phyloP scores from a whole-genome alignment of 2,797 vertebrate species.

The Phrynocephalus vlangalii region DNA sequence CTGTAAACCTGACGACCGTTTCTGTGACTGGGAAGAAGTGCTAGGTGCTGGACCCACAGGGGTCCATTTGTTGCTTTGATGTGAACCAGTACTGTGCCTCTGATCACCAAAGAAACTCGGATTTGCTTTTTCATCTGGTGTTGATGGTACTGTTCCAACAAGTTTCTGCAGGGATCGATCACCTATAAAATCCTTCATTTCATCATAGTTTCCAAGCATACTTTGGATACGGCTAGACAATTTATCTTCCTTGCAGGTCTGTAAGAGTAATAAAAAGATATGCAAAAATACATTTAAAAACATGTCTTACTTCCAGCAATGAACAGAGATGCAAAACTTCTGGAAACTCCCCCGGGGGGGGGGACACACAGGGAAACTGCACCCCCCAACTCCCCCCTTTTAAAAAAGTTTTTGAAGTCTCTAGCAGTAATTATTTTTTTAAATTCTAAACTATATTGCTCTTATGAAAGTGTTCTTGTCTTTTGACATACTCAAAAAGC shows the following conservation, averaged over 20 bases:
- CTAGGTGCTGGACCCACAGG: conserved; percentile 91
- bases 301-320: conserved; percentile 17
- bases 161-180: conserved; percentile 92
- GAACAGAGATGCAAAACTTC: too few species aligned
- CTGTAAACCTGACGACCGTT: conserved; percentile 86
- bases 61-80: conserved; percentile 97
- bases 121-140: conserved; percentile 90
- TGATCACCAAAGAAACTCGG: conserved; percentile 89
- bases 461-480: not conserved
- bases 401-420: too few species aligned
- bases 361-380: too few species aligned
- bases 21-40: conserved; percentile 90
- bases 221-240: conserved; percentile 98
- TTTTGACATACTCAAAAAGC: not conserved
- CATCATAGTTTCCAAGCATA: conserved; percentile 99
- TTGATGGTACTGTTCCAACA: conserved; percentile 81
- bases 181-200: conserved; percentile 98
- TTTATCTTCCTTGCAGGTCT: conserved; percentile 99
- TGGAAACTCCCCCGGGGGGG: too few species aligned
- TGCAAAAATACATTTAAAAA: conserved; percentile 47
- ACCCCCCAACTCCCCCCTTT: too few species aligned
- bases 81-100: conserved; percentile 81
- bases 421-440: not conserved
- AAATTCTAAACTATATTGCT: not conserved
- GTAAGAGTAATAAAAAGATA: conserved; percentile 45